Evolutionary conservation across 1,140 invertebrate species (phyloP).

Genomic region (Pomacea maculata): DNA sequence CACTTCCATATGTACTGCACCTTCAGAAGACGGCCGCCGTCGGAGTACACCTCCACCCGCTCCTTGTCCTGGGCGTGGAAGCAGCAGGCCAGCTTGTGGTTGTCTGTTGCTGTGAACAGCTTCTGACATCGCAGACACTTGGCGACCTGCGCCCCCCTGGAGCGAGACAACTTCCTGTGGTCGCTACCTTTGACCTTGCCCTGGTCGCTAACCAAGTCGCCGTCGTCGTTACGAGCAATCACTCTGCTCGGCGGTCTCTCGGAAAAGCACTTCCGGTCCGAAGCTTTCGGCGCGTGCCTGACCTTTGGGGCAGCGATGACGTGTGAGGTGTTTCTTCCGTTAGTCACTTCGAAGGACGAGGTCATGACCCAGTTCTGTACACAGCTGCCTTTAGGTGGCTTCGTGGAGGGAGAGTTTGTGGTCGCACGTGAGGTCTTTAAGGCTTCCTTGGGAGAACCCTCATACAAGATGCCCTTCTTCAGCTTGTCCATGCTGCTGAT

Average conservation of each 20-base stretch:
- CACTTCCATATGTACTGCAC: constrained; percentile 57
- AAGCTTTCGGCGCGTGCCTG: constrained; percentile 1
- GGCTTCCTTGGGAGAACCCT: not conserved
- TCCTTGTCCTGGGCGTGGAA: constrained; percentile 56
- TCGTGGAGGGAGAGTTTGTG: constrained; percentile 21
- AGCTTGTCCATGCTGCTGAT: constrained; percentile 49
- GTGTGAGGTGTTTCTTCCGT: constrained; percentile 20
- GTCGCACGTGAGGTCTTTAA: constrained; percentile 24
- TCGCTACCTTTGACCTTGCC: not conserved
- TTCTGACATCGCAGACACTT: constrained; percentile 63
- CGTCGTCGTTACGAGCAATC: not conserved
- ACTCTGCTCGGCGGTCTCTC: constrained; percentile 5
- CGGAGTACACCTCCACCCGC: constrained; percentile 52
- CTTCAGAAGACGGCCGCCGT: constrained; percentile 44
- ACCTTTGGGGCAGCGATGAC: constrained; percentile 20
- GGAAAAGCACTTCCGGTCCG: constrained; percentile 2
- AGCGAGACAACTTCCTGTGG: not conserved
- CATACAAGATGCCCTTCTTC: constrained; percentile 22
- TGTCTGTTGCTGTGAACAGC: constrained; percentile 55
- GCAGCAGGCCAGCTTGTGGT: constrained; percentile 58
- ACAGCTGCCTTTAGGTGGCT: constrained; percentile 13
- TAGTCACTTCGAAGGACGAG: constrained; percentile 29
- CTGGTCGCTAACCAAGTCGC: not conserved
- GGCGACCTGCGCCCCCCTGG: constrained; percentile 72
- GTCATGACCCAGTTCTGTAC: constrained; percentile 28